These are phyloP conservation scores for Diorhabda elongata DNA, from an alignment of 1,140 invertebrate species.

Conservation along the genomic window DNA sequence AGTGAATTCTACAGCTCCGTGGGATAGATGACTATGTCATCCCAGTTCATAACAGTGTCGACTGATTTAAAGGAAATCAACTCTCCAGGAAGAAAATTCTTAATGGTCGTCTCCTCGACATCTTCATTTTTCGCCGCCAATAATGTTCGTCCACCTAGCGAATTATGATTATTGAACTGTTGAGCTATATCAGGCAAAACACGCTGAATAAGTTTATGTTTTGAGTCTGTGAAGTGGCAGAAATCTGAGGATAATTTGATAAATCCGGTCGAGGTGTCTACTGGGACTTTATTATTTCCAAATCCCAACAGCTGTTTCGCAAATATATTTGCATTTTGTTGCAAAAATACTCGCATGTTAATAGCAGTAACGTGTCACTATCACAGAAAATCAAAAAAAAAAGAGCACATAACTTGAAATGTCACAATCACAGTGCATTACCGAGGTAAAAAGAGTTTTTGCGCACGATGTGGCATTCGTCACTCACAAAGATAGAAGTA, in stretches of 20 bases:
- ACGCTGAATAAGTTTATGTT: conserved; percentile 33
- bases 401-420: too few species aligned
- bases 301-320: conserved; percentile 34
- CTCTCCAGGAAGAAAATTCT: conserved; percentile 36
- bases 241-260: conserved; percentile 3
- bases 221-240: conserved; percentile 12
- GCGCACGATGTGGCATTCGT: too few species aligned
- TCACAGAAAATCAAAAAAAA: too few species aligned
- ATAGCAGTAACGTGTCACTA: neutral
- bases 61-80: conserved; percentile 43
- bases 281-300: conserved; percentile 24
- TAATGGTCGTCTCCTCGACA: conserved; percentile 41
- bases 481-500: too few species aligned
- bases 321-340: conserved; percentile 32
- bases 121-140: conserved; percentile 40
- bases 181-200: conserved; percentile 29
- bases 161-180: conserved; percentile 41
- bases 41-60: conserved; percentile 39
- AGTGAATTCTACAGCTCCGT: too few species aligned
- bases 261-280: neutral
- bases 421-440: too few species aligned
- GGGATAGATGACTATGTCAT: conserved; percentile 32
- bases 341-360: conserved; percentile 35
- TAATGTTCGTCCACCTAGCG: conserved; percentile 39
- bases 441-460: too few species aligned